These are phyloP conservation scores for Nothoprocta perdicaria DNA, from an alignment of 2,113 vertebrate species.

Conservation along the genomic window DNA sequence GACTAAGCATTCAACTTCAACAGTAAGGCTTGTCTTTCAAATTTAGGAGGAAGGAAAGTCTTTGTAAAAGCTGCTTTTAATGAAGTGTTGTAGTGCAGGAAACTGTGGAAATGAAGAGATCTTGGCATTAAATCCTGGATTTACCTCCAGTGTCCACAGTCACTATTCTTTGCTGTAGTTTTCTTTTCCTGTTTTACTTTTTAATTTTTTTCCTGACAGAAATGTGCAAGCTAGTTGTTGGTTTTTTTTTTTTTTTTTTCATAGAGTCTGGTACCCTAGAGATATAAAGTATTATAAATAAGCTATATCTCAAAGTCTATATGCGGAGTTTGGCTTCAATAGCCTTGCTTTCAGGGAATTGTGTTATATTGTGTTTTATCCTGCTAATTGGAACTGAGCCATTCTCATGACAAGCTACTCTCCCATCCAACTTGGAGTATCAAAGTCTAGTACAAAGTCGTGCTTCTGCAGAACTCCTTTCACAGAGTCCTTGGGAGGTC, in stretches of 20 bases:
- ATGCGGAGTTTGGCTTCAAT: background rate
- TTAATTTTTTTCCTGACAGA: background rate
- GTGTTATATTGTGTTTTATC: background rate
- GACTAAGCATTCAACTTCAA: background rate
- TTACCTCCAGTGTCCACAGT: background rate
- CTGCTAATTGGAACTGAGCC: background rate
- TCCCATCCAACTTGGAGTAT: background rate
- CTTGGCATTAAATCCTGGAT: background rate
- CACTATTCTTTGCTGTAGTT: background rate
- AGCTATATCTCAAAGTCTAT: background rate
- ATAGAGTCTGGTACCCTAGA: background rate
- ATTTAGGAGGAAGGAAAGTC: background rate
- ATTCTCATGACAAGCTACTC: background rate
- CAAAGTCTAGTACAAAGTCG: background rate
- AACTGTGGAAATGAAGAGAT: background rate
- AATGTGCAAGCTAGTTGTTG: background rate
- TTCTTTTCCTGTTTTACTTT: background rate
- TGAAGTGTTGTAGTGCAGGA: background rate
- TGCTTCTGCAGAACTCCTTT: background rate
- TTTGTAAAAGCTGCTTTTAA: slow-evolving; percentile 37
- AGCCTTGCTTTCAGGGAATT: background rate
- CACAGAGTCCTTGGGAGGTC: background rate
- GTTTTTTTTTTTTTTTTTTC: background rate
- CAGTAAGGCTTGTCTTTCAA: background rate
- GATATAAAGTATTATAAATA: background rate